phyloP scores from a whole-genome alignment of 2,113 vertebrate species.

The Chaetodon auriga region DNA sequence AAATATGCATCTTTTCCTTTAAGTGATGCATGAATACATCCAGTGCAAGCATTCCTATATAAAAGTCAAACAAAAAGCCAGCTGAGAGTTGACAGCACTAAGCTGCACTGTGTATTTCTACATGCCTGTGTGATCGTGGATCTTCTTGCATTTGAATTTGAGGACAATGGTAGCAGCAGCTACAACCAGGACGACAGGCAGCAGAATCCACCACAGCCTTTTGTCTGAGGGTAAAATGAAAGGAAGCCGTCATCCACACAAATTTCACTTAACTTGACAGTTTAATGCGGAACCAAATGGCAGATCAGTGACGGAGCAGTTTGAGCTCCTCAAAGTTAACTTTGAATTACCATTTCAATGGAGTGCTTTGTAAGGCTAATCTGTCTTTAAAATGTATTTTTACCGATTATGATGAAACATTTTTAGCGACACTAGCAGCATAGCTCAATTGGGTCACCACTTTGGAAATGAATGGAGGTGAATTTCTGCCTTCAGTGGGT shows the following conservation, averaged over 20 bases:
- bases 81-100: background rate
- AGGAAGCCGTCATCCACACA: background rate
- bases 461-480: no score
- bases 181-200: slow-evolving; percentile 39
- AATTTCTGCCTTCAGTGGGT: no score
- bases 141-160: slow-evolving; percentile 78
- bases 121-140: slow-evolving; percentile 74
- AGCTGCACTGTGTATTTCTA: no score
- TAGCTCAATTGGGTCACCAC: background rate
- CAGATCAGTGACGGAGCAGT: background rate
- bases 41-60: background rate
- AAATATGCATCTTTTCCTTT: background rate
- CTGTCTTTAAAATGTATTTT: background rate
- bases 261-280: background rate
- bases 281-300: background rate
- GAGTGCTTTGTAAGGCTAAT: background rate
- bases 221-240: slow-evolving; percentile 49
- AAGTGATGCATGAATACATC: background rate
- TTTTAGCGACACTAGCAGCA: background rate
- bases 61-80: background rate
- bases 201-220: slow-evolving; percentile 74
- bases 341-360: background rate
- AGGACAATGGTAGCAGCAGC: slow-evolving; percentile 49
- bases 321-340: background rate
- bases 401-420: no score